Evolutionary conservation across 2,888 invertebrate genomes (phyloP).

Genomic region (Microctonus brassicae): DNA sequence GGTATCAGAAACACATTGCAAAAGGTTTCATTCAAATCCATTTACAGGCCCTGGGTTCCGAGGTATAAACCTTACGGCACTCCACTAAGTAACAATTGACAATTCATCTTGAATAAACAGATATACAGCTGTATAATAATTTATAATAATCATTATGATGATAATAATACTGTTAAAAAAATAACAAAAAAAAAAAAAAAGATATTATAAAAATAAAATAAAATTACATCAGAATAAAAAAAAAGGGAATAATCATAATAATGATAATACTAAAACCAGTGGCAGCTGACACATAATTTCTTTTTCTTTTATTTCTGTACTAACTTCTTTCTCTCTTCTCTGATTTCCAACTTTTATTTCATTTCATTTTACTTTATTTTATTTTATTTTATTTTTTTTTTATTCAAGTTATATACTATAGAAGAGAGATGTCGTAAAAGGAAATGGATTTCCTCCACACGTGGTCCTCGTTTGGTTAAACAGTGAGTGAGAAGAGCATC

Average conservation of each 20-base stretch:
- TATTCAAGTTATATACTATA: not conserved
- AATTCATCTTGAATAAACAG: conserved; percentile 18
- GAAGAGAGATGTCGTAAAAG: conserved; percentile 53
- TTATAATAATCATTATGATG: not conserved
- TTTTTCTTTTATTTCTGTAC: conserved; percentile 32
- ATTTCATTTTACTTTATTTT: not conserved
- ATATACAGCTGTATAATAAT: not conserved
- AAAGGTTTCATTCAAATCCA: too few species aligned
- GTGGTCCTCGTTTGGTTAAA: conserved; percentile 61
- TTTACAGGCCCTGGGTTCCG: too few species aligned
- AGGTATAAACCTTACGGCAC: too few species aligned
- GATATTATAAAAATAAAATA: not conserved
- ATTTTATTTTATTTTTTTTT: conserved; percentile 19
- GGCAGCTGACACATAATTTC: not conserved
- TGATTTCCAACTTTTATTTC: conserved; percentile 50
- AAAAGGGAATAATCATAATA: too few species aligned
- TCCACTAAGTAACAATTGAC: not conserved
- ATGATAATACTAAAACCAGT: not conserved
- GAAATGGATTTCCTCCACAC: conserved; percentile 68
- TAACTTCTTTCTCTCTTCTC: conserved; percentile 45
- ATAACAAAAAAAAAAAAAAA: not conserved
- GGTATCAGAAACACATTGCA: too few species aligned
- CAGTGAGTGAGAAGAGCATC: conserved; percentile 36
- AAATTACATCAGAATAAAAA: conserved; percentile 4
- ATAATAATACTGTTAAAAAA: not conserved